These are phyloP conservation scores for Drosophila leonis DNA, from an alignment of 2,888 invertebrate genomes.

Conservation along the genomic window DNA sequence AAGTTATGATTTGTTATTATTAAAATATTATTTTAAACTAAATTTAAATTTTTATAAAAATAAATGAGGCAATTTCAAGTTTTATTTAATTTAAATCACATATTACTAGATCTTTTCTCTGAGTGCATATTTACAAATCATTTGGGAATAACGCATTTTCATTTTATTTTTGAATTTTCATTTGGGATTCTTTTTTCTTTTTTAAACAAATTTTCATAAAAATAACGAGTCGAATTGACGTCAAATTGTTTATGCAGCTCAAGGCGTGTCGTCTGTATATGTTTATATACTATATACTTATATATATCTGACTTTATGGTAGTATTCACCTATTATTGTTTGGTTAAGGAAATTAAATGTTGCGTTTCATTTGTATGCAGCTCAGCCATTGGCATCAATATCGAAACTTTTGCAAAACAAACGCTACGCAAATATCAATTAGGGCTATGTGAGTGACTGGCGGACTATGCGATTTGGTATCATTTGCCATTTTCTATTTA, in stretches of 20 bases:
- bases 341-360: slow-evolving; percentile 60
- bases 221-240: slow-evolving; percentile 53
- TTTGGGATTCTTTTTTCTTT: slow-evolving; percentile 3
- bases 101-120: not conserved
- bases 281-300: slow-evolving; percentile 6
- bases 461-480: not conserved
- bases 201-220: slow-evolving; percentile 38
- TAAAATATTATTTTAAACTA: not conserved
- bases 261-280: slow-evolving; percentile 23
- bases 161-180: slow-evolving; percentile 22
- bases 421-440: slow-evolving; percentile 63
- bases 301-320: slow-evolving; percentile 13
- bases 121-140: not conserved
- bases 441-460: not conserved
- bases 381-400: slow-evolving; percentile 51
- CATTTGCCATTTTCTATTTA: slow-evolving; percentile 21
- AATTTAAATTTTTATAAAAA: not conserved
- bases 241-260: slow-evolving; percentile 76
- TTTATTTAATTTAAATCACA: not conserved
- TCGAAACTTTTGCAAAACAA: slow-evolving; percentile 58
- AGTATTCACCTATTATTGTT: slow-evolving; percentile 30
- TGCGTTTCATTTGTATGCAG: slow-evolving; percentile 48
- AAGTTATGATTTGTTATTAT: not conserved
- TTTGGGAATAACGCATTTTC: slow-evolving; percentile 1
- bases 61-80: not conserved